Conservation (phyloP, 2,888 invertebrate genomes). For the Biston betularia region DNA sequence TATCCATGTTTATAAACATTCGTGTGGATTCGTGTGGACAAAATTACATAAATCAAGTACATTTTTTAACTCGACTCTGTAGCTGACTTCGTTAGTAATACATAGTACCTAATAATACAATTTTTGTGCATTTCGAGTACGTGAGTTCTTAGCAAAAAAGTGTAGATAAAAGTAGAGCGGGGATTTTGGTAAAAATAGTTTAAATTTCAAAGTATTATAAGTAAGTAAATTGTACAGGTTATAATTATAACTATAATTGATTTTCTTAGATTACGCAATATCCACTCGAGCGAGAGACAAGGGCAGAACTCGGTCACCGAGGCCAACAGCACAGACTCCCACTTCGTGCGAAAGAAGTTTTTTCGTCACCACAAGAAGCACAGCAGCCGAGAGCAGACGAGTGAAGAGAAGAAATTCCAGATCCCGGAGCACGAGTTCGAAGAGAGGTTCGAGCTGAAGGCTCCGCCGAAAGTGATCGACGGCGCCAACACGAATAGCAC, state of each 20-base stretch:
- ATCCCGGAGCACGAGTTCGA: slow-evolving; percentile 88
- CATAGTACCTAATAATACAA: too few species aligned
- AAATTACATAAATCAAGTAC: too few species aligned
- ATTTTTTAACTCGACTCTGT: too few species aligned
- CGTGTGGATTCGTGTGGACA: too few species aligned
- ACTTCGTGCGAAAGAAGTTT: slow-evolving; percentile 68
- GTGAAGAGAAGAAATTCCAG: slow-evolving; percentile 63
- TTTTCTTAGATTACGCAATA: slow-evolving; percentile 69
- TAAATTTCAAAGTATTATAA: too few species aligned
- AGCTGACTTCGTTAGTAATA: too few species aligned
- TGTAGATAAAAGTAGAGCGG: too few species aligned
- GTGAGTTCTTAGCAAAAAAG: too few species aligned
- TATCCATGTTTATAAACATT: too few species aligned
- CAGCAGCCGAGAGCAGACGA: slow-evolving; percentile 55
- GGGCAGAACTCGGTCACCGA: slow-evolving; percentile 60
- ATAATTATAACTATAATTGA: neutral
- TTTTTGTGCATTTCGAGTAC: too few species aligned
- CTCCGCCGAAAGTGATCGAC: slow-evolving; percentile 68
- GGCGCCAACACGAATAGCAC: slow-evolving; percentile 45
- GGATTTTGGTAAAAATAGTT: too few species aligned
- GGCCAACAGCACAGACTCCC: slow-evolving; percentile 54
- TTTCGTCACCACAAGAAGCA: slow-evolving; percentile 78
- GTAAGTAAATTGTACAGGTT: too few species aligned
- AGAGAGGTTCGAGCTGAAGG: slow-evolving; percentile 84
- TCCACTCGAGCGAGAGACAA: slow-evolving; percentile 68